A percentile compares a stretch with the other conserved stretches of the same genome.
Evolutionary conservation across 2,888 invertebrate genomes (phyloP).

Genomic region (Lordiphosa fenestrarum): DNA sequence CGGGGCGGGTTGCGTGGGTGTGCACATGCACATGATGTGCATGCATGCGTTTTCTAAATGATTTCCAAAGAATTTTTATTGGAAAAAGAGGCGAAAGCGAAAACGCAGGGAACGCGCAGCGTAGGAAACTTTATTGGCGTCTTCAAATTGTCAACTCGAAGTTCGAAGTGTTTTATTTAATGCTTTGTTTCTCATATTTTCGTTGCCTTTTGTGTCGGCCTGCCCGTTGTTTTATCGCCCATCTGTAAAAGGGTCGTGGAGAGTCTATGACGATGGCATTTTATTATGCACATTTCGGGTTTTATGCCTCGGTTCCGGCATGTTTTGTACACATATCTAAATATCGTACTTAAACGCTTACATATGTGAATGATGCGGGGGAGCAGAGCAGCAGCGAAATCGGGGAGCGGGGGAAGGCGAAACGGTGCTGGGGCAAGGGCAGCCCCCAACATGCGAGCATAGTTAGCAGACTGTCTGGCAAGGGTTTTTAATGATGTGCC

Average conservation of each 20-base stretch:
- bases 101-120: conserved; percentile 41
- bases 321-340: conserved; percentile 69
- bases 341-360: conserved; percentile 70
- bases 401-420: conserved; percentile 14
- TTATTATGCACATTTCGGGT: conserved; percentile 70
- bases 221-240: conserved; percentile 58
- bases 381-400: conserved; percentile 10
- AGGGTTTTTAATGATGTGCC: conserved; percentile 64
- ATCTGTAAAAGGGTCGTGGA: conserved; percentile 62
- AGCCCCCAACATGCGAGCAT: conserved; percentile 3
- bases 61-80: conserved; percentile 69
- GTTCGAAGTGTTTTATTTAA: conserved; percentile 70
- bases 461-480: conserved; percentile 28
- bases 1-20: not conserved
- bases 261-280: conserved; percentile 64
- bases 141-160: conserved; percentile 70
- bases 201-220: conserved; percentile 41
- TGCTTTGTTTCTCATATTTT: conserved; percentile 72
- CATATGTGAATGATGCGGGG: conserved; percentile 46
- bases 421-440: conserved; percentile 4
- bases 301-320: conserved; percentile 69
- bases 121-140: conserved; percentile 67
- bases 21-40: conserved; percentile 61
- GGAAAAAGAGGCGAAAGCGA: conserved; percentile 46
- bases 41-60: conserved; percentile 68